Percentiles rank a stretch among this genome's conserved stretches.
phyloP scores from a whole-genome alignment of 2,888 invertebrate genomes.

The Xestoiulus laeticollis region DNA sequence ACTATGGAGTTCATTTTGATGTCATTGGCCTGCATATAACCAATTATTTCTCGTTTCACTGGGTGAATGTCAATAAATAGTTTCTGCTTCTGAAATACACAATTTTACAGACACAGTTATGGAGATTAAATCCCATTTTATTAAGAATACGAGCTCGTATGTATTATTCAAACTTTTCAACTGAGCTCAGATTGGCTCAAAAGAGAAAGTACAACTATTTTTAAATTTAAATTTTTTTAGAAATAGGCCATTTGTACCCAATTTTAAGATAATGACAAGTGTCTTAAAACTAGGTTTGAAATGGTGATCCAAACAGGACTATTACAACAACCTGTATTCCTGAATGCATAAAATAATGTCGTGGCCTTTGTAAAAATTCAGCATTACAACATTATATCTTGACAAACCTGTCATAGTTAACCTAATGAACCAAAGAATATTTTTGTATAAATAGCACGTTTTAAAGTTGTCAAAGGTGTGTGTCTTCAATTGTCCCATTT shows the following conservation, averaged over 20 bases:
- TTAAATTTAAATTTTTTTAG: neutral
- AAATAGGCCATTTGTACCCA: neutral
- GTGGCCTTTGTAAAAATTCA: neutral
- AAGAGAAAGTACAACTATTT: neutral
- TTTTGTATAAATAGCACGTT: neutral
- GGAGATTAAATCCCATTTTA: too few species aligned
- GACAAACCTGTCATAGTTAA: neutral
- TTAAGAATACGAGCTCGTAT: too few species aligned
- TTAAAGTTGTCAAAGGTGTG: neutral
- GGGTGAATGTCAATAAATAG: neutral
- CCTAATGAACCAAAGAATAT: neutral
- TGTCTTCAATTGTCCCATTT: too few species aligned
- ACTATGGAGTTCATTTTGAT: neutral
- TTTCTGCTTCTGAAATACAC: neutral
- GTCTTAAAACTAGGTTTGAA: neutral
- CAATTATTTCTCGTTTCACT: neutral
- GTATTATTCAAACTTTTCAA: neutral
- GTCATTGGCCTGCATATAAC: neutral
- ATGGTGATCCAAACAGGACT: neutral
- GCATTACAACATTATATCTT: neutral
- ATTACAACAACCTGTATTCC: neutral
- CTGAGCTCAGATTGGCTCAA: neutral
- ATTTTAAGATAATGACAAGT: neutral
- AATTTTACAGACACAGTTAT: neutral
- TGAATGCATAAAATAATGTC: neutral